A percentile compares a stretch with the other conserved stretches of the same genome.
These are phyloP conservation scores for Emmelina monodactyla DNA, from an alignment of 2,888 invertebrate genomes.

Conservation along the genomic window DNA sequence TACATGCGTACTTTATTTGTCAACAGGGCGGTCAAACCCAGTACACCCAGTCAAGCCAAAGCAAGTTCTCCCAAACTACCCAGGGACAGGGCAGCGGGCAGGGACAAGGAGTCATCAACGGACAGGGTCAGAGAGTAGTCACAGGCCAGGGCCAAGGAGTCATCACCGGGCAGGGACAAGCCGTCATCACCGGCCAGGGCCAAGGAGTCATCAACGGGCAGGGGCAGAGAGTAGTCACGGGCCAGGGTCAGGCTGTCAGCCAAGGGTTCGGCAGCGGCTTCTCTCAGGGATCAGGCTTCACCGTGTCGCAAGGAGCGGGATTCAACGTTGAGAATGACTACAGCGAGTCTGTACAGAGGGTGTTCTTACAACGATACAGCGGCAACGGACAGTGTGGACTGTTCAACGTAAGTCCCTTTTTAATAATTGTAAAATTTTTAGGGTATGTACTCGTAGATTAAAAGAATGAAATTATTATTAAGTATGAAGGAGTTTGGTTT, in stretches of 20 bases:
- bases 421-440: too few species aligned
- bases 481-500: too few species aligned
- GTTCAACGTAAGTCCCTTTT: conserved; percentile 38
- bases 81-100: conserved; percentile 6
- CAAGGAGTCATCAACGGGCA: conserved; percentile 16
- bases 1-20: too few species aligned
- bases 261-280: conserved; percentile 20
- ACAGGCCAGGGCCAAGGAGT: conserved; percentile 12
- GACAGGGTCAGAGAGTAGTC: conserved; percentile 12
- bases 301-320: conserved; percentile 22
- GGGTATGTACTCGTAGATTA: too few species aligned
- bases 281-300: conserved; percentile 14
- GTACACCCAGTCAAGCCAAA: too few species aligned
- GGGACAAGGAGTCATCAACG: conserved; percentile 13
- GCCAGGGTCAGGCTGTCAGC: conserved; percentile 16
- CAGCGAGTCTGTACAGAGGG: conserved; percentile 32
- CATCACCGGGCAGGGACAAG: conserved; percentile 14
- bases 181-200: conserved; percentile 14
- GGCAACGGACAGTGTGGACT: conserved; percentile 42
- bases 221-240: conserved; percentile 18
- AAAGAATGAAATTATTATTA: too few species aligned
- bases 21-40: conserved; percentile 4
- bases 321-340: conserved; percentile 32
- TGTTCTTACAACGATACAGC: conserved; percentile 33
- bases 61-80: conserved; percentile 3